Evolutionary conservation across 2,113 vertebrate species (phyloP), one percentile per base, ranked within the genome.

Genomic region (Trogon surrucura): DNA sequence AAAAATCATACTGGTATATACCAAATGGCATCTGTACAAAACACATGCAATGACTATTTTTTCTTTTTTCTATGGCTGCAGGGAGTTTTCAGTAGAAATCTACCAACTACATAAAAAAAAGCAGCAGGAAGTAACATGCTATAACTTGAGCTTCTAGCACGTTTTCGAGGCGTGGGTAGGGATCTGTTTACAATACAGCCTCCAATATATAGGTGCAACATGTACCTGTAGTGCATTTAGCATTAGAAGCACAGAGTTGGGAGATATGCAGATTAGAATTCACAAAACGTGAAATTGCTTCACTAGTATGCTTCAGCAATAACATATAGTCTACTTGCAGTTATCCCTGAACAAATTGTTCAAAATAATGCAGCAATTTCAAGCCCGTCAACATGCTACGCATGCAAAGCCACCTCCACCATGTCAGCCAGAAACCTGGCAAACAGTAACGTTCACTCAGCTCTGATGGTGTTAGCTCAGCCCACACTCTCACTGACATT

Each of bases 311-410:
- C 53, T 60, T 71, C 80, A 80, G 58, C 71, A 38, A 25, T 10
- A 27, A 23, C 57, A 21, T 4, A 7, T 11, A 12, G 32, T 62
- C 41, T 21, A 3, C 21, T 1, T 27, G 20, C 41, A 23, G 32
- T n/a, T 64, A 51, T 6, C 34, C 30, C 78, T 60, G 45, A 74
- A 50, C 30, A 51, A 72, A 56, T 3, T 18, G 19, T 16, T 61
- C 22, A 51, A 73, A 80, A 61, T 19, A 54, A 47, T 0, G 1
- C 64, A 51, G 41, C 11, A 25, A 22, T 48, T 81, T 65, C 65
- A 88, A 81, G 73, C 26, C 15, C 3, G 3, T 8, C 25, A 38
- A 16, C 27, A 7, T 0, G 1, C 25, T 30, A 8, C 0, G 2
- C 5, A 2, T 11, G 70, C 32, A 30, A 38, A 22, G 32, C 14